Base-by-base conservation (phyloP, 2,888 invertebrate genomes). In the Diarsia dahlii region DNA sequence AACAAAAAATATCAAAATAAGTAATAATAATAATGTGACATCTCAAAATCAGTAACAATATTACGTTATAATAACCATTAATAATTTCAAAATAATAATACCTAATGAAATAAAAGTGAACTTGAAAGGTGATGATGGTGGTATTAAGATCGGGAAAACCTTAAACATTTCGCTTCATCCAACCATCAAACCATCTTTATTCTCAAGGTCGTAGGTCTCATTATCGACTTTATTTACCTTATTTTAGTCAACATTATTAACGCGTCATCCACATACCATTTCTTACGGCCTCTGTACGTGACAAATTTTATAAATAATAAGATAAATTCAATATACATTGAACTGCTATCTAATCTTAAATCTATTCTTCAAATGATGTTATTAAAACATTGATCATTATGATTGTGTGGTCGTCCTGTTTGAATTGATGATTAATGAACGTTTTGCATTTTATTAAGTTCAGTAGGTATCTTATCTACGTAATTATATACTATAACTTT, bases 281-380 rank as follows among this genome's bases (percentile, higher is more conserved):
- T 28, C 28, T 60, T 60, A 10, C 28, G 60, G 60, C 60, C 60
- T 60, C 60, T 34, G 58, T 60, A 34, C 34, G 60, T 60, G 60
- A 60, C 60, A 60, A 34, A 60, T 60, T 34, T 34, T 18, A 54
- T 54, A 12, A 54, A 12, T 54, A 23, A 13, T 52, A 56, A 56
- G 54, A 54, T 54, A n/a, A 9, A 20, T 3, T 52, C 20, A 10
- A 3, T 52, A 20, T 9, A 20, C 9, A 52, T 54, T n/a, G 23
- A 54, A 23, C 54, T 54, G 12, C 13, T 58, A 15, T 23, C 23
- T 39, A 39, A 39, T 39, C 39, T 39, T 8, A 0, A 39, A 39
- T 39, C 39, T 39, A 39, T 39, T 39, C 39, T 39, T 39, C 39
- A 39, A 39, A 39, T 39, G 39, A 39, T 39, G 39, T 39, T 39